These are phyloP conservation scores for Drosophila tristis DNA, from an alignment of 1,140 invertebrate species.

Conservation along the genomic window DNA sequence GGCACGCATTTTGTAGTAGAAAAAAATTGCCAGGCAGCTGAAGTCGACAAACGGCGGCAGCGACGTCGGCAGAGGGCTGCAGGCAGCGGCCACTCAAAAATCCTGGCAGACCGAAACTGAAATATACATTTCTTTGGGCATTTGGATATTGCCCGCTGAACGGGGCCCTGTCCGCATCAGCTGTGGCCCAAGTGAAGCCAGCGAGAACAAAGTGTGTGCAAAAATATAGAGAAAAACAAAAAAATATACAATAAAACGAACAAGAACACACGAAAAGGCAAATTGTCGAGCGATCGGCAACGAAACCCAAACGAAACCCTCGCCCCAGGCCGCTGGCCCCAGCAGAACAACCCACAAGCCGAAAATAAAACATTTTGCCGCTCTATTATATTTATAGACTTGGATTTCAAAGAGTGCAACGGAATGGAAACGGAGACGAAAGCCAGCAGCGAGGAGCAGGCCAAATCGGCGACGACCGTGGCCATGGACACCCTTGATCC, in stretches of 20 bases:
- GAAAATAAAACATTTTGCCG: slow-evolving; percentile 22
- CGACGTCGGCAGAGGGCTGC: slow-evolving; percentile 30
- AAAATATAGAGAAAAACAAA: neutral
- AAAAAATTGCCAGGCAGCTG: slow-evolving; percentile 25
- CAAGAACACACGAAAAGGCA: too few relatives aligned
- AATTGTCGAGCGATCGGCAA: too few relatives aligned
- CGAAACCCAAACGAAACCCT: too few relatives aligned
- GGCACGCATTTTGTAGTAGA: slow-evolving; percentile 50
- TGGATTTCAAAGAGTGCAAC: slow-evolving; percentile 33
- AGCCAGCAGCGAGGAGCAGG: slow-evolving; percentile 41
- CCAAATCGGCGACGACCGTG: slow-evolving; percentile 14
- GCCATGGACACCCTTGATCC: slow-evolving; percentile 72
- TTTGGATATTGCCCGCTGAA: slow-evolving; percentile 1
- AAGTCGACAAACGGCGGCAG: slow-evolving; percentile 20
- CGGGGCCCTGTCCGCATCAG: slow-evolving; percentile 19
- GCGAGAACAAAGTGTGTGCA: slow-evolving; percentile 40
- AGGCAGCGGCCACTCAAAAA: too few relatives aligned
- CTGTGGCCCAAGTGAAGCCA: slow-evolving; percentile 30
- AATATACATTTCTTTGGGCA: too few relatives aligned
- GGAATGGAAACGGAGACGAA: slow-evolving; percentile 72
- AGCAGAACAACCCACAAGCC: slow-evolving; percentile 38
- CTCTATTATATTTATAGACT: slow-evolving; percentile 31
- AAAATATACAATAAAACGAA: too few relatives aligned
- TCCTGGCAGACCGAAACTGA: too few relatives aligned
- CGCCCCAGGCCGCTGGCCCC: slow-evolving; percentile 15